A percentile compares a stretch with the other conserved stretches of the same genome.
phyloP scores from a whole-genome alignment of 2,888 invertebrate genomes.

The Melanostoma mellinum region DNA sequence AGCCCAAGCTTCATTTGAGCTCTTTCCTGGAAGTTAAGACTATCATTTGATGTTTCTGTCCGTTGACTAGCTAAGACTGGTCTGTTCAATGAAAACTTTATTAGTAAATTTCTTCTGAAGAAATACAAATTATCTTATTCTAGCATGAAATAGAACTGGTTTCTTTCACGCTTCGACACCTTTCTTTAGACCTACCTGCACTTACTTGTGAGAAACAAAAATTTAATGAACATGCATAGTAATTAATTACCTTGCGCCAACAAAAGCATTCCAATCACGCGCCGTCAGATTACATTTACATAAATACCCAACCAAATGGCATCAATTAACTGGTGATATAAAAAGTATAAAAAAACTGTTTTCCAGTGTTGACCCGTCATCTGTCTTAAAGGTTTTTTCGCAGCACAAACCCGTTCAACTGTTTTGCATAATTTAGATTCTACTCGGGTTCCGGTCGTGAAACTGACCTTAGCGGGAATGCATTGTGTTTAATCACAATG shows the following conservation, averaged over 20 bases:
- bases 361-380: slow-evolving; percentile 31
- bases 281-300: slow-evolving; percentile 33
- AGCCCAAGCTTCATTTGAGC: no score
- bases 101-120: no score
- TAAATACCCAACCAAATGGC: slow-evolving; percentile 45
- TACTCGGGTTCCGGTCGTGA: slow-evolving; percentile 25
- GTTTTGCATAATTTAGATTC: slow-evolving; percentile 34
- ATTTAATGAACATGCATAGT: background rate
- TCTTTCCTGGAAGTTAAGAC: no score
- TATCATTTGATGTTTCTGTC: no score
- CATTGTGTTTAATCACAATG: background rate
- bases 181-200: no score
- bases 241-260: background rate
- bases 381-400: background rate
- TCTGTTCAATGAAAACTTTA: no score
- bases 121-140: no score
- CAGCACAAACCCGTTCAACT: background rate
- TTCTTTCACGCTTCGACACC: no score
- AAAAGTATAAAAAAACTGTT: slow-evolving; percentile 10
- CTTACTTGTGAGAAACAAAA: no score
- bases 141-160: no score
- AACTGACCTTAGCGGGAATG: slow-evolving; percentile 46
- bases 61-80: no score
- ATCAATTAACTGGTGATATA: slow-evolving; percentile 21
- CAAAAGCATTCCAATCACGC: slow-evolving; percentile 45